Evolutionary conservation across 2,888 invertebrate genomes (phyloP), one percentile per base, ranked within the genome.

Genomic region (Apoda limacodes): DNA sequence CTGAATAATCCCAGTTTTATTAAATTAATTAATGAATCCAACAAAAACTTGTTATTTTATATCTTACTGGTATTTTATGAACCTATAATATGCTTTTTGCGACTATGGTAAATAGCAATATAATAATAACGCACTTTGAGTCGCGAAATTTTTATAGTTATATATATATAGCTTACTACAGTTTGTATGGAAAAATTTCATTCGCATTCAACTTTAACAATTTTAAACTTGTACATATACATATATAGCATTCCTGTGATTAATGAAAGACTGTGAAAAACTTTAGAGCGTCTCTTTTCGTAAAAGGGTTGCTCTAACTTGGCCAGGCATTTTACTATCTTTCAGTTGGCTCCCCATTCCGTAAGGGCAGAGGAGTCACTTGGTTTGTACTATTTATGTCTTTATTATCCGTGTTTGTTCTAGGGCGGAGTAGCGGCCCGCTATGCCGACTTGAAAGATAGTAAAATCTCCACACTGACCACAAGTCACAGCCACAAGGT

Each of bases 401-500:
- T 39, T 40, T 49, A 50, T 56, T 40, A 51, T 52, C 35, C 51
- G 55, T 71, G 59, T 68, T 74, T 74, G 56, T 78, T 78, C 59
- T 76, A 80, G 83, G 84, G 86, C 78, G 83, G 85, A 64, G 82
- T 87, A 58, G 86, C 86, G 69, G 85, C 86, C 69, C 89, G 89
- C 61, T 93, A 91, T 82, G 86, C 87, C 72, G 91, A 92, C 80
- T 85, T 92, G 86, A 93, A 93, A 89, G 92, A 92, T 85, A 89
- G 89, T 85, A 92, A 91, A 86, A 91, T 95, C 69, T 87, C 90
- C 49, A 91, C 92, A 56, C 81, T 94, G 72, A 91, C 89, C 46
- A 89, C 90, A 48, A 87, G 89, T 67, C 90, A 93, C 82, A 91
- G 93, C 78, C 90, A 91, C 81, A 94, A 94, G 84, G 93, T 95